phyloP scores from a whole-genome alignment of 2,888 invertebrate species.

The Gastracanthus pulcherrimus region DNA sequence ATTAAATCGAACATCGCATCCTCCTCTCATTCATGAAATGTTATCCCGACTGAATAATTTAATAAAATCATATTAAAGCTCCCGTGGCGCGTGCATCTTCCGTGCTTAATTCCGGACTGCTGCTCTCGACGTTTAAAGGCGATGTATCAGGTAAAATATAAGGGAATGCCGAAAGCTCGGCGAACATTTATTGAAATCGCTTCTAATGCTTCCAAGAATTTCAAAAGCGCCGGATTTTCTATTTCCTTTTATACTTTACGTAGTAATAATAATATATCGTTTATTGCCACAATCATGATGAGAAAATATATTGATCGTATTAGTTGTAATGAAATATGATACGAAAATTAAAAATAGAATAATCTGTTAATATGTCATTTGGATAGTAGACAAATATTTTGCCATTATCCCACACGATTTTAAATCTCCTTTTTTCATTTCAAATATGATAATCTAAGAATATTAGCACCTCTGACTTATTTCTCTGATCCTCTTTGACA shows the following conservation, averaged over 20 bases:
- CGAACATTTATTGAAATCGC: neutral
- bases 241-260: neutral
- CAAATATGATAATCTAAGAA: neutral
- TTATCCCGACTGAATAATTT: conserved; percentile 32
- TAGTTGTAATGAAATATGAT: too few species aligned
- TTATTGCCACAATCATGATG: too few species aligned
- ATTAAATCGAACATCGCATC: neutral
- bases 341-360: too few species aligned
- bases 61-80: conserved; percentile 27
- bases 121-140: neutral
- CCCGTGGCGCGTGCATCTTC: neutral
- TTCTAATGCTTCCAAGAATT: neutral
- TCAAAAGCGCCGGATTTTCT: neutral
- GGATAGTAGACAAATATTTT: too few species aligned
- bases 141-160: neutral
- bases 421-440: neutral
- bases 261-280: neutral
- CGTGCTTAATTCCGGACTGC: neutral
- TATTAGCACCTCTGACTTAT: neutral
- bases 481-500: neutral
- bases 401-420: too few species aligned
- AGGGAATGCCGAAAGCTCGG: neutral
- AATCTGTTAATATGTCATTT: too few species aligned
- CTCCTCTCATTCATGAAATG: neutral
- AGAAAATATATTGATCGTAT: too few species aligned